A percentile compares a stretch with the other conserved stretches of the same genome.
Conservation (phyloP, 2,888 invertebrate genomes). For the Drosophila quinaria region DNA sequence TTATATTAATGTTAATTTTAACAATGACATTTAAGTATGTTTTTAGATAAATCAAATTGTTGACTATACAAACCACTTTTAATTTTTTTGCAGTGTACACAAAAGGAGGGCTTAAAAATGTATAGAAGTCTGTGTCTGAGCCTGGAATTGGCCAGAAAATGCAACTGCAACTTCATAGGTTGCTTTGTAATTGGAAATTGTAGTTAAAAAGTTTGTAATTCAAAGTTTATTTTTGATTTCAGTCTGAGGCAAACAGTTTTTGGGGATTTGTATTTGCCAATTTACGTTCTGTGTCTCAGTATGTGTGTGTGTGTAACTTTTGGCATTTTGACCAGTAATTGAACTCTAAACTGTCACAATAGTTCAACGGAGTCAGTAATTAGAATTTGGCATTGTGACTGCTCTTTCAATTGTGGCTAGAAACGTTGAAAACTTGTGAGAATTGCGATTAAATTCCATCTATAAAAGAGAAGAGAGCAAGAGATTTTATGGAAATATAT, state of each 20-base stretch:
- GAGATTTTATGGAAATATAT: neutral
- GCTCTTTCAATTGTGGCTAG: constrained; percentile 32
- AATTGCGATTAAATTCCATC: constrained; percentile 4
- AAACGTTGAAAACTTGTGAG: constrained; percentile 23
- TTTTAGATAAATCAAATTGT: no score
- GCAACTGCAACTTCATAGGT: constrained; percentile 25
- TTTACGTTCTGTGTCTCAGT: constrained; percentile 18
- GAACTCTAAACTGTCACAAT: constrained; percentile 68
- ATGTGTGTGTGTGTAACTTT: constrained; percentile 45
- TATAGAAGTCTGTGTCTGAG: constrained; percentile 1
- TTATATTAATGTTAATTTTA: no score
- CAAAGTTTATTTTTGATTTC: constrained; percentile 72
- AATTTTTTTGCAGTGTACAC: neutral
- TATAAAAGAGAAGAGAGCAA: neutral
- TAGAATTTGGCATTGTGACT: constrained; percentile 57
- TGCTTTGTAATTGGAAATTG: constrained; percentile 78
- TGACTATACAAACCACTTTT: neutral
- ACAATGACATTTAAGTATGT: no score
- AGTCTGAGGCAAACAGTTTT: constrained; percentile 36
- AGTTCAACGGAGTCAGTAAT: constrained; percentile 58
- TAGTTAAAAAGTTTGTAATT: constrained; percentile 71
- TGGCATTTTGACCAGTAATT: constrained; percentile 65
- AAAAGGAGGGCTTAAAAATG: constrained; percentile 17
- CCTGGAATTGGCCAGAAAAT: constrained; percentile 30
- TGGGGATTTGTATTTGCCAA: constrained; percentile 44